Conservation (phyloP, 2,888 invertebrate species). For the Chrysolina americana region DNA sequence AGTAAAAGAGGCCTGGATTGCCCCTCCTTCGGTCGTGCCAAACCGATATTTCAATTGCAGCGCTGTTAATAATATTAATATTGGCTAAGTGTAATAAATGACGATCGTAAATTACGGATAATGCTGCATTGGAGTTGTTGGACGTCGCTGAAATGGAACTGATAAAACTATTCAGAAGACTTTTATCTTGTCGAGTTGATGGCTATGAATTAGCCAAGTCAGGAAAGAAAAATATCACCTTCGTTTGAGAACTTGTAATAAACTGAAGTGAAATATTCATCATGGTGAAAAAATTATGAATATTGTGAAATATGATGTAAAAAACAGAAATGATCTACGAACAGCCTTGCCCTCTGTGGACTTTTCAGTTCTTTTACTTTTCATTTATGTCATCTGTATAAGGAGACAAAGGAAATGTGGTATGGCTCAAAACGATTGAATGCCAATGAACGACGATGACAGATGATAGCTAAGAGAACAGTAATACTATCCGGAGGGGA, state of each 20-base stretch:
- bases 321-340: no score
- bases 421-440: no score
- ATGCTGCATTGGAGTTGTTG: conserved; percentile 14
- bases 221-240: background rate
- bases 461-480: no score
- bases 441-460: no score
- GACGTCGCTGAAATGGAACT: background rate
- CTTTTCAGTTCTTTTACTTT: no score
- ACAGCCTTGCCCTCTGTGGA: no score
- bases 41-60: conserved; percentile 37
- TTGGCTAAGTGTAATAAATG: conserved; percentile 26
- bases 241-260: background rate
- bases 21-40: conserved; percentile 29
- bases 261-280: no score
- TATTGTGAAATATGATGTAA: no score
- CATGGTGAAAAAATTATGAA: no score
- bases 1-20: conserved; percentile 23
- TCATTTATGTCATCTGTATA: no score
- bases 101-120: conserved; percentile 16
- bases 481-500: no score
- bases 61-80: conserved; percentile 38
- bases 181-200: conserved; percentile 3
- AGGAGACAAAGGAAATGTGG: no score
- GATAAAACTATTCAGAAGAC: conserved; percentile 7
- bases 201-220: background rate